Evolutionary conservation across 1,140 invertebrate species (phyloP), one percentile per base, ranked within the genome.

Genomic region (Drosophila virilis): DNA sequence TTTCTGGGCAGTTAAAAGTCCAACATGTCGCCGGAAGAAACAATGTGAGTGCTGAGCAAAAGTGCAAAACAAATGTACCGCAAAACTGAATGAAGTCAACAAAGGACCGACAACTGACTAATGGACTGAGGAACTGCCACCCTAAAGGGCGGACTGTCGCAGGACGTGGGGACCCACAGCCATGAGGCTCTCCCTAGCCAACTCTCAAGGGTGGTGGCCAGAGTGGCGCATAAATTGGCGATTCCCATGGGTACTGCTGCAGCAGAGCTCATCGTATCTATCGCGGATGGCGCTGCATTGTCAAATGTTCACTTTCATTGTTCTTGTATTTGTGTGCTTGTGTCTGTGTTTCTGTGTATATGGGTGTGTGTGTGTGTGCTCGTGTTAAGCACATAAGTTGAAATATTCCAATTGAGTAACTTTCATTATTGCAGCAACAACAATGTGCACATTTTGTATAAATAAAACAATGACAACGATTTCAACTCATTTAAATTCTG

Each of bases 391-490:
- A 88, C 85, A 88, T 88, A 88, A 88, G 84, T 89, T 88, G 84
- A 88, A 89, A 90, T 89, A 89, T 89, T 89, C 85, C 84, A 83
- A 90, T 90, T 89, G 84, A 89, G 80, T 90, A 80, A 90, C 80
- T 84, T 89, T 84, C 85, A 89, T 90, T 89, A 89, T 80, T 76
- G 64, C 77, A 78, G 71, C 74, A 78, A 79, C 52, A 77, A 79
- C 57, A 83, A 74, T 77, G 78, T 88, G 78, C 80, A 83, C 77
- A 89, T 89, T 80, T 84, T 74, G 74, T 86, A 69, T 83, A 80
- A 78, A 78, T 80, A 90, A 89, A 89, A 89, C 85, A 89, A 89
- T 90, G 84, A 71, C 79, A 89, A 80, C 77, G 85, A 89, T 90
- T 90, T 90, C 77, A 78, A 80, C 85, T 89, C 84, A 89, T 89